Percentiles rank a stretch among this genome's conserved stretches.
Conservation (phyloP, 2,113 vertebrate genomes). For the Platysternon megacephalum region DNA sequence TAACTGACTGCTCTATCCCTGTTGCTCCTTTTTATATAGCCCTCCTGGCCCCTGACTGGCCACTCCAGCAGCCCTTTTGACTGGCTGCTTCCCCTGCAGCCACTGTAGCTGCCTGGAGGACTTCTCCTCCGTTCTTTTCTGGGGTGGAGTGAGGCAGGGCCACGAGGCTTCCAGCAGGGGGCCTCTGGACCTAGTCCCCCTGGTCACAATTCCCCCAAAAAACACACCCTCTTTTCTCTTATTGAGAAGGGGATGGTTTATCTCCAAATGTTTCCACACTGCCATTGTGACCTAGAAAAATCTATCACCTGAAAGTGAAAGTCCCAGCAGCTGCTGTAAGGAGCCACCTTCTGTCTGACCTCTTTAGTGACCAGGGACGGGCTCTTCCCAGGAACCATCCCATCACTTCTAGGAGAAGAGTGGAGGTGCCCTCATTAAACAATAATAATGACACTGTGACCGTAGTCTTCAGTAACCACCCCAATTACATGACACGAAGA, state of each 20-base stretch:
- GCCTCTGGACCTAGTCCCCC: too few relatives aligned
- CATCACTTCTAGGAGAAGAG: neutral
- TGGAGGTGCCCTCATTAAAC: neutral
- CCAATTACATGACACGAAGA: neutral
- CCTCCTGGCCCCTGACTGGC: too few relatives aligned
- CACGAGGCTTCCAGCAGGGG: too few relatives aligned
- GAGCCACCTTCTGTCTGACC: neutral
- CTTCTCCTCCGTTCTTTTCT: too few relatives aligned
- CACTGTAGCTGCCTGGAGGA: too few relatives aligned
- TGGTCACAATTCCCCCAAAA: neutral
- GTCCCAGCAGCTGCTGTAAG: neutral
- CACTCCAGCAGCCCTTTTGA: too few relatives aligned
- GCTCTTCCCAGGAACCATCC: neutral
- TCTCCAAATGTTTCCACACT: constrained; percentile 16
- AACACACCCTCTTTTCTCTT: neutral
- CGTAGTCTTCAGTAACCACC: neutral
- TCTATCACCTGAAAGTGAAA: neutral
- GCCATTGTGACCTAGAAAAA: neutral
- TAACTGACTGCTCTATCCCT: too few relatives aligned
- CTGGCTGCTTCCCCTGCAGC: too few relatives aligned
- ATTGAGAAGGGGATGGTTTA: neutral
- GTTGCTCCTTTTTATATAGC: too few relatives aligned
- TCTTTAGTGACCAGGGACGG: neutral
- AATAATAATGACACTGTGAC: neutral
- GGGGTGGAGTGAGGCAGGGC: too few relatives aligned